Evolutionary conservation across 1,140 invertebrate species (phyloP).

Genomic region (Macrobrachium nipponense): DNA sequence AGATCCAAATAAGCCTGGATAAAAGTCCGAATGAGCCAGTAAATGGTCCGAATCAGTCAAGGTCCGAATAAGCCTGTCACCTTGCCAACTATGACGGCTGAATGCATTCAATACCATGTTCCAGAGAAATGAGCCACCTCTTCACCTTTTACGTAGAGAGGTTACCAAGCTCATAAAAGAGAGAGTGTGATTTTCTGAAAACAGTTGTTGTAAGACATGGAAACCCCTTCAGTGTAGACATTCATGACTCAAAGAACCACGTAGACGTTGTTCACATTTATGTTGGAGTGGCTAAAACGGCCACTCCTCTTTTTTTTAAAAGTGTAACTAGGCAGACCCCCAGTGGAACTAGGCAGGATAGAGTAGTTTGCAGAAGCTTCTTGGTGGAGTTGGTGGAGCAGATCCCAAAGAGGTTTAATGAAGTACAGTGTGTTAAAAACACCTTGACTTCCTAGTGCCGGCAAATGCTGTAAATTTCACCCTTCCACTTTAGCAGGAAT

Average conservation of each 20-base stretch:
- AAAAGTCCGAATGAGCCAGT: too few relatives aligned
- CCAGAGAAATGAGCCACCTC: constrained; percentile 21
- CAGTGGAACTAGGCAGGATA: constrained; percentile 7
- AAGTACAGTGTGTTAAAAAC: constrained; percentile 26
- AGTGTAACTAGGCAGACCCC: too few relatives aligned
- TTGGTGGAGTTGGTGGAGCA: constrained; percentile 17
- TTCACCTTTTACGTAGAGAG: constrained; percentile 33
- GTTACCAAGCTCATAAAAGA: constrained; percentile 40
- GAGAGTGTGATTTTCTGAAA: constrained; percentile 31
- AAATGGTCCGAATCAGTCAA: too few relatives aligned
- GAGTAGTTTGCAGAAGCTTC: constrained; percentile 25
- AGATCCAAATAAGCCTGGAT: too few relatives aligned
- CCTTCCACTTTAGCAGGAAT: constrained; percentile 27
- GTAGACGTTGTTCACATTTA: constrained; percentile 27
- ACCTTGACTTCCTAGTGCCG: constrained; percentile 19
- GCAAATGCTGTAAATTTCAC: constrained; percentile 27
- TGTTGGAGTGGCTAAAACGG: constrained; percentile 27
- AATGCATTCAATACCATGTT: constrained; percentile 34
- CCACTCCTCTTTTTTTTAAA: not conserved
- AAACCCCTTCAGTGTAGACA: constrained; percentile 5
- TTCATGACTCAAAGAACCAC: not conserved
- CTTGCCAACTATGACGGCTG: not conserved
- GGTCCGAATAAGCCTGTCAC: too few relatives aligned
- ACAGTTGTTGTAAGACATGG: constrained; percentile 23
- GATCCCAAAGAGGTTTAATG: constrained; percentile 27